Base-by-base conservation (phyloP, 2,797 vertebrate genomes). In the Odontamblyopus lacepedii region DNA sequence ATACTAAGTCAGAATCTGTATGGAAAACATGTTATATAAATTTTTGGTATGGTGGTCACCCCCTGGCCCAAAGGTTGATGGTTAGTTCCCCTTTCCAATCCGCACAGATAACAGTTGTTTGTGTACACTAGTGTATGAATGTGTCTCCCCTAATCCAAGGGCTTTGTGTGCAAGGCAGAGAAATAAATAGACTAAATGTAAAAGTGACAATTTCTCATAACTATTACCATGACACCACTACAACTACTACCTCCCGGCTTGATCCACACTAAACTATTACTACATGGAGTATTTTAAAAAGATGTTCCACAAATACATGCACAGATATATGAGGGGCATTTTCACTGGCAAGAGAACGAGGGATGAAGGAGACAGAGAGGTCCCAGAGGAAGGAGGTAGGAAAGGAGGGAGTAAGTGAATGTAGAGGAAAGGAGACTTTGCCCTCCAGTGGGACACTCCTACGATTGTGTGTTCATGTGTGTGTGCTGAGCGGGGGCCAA, bases 401-500 rank as follows among this genome's bases (percentile, higher is more conserved):
- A 48, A 83, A 77, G 69, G 79, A 81, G 83, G 75, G 83, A 84
- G 82, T 87, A 89, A 82, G 80, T 83, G 83, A 88, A 88, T 89
- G 84, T 87, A 89, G 86, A 93, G 91, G 90, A 91, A 93, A 89
- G 87, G 91, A 93, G 92, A 92, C 90, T 93, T 93, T 94, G 92
- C 92, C 92, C 93, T 93, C 87, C 89, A 91, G 92, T 85, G 72
- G 86, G 85, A 90, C 91, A 90, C 91, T 90, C 92, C 90, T 89
- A 90, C 82, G 68, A 89, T 84, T 89, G 83, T 88, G 85, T 78
- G 82, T 77, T 56, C 29, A 9, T 73, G 63, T 77, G 72, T 73
- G 78, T 73, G 57, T 69, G 65, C 75, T 88, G 84, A 57, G 71
- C 83, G 81, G 87, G 76, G 63, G 88, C 93, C 88, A 93, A 90